A percentile compares a stretch with the other conserved stretches of the same genome.
These are phyloP conservation scores for Brachionus calyciflorus DNA, from an alignment of 1,140 invertebrate genomes.

Conservation along the genomic window DNA sequence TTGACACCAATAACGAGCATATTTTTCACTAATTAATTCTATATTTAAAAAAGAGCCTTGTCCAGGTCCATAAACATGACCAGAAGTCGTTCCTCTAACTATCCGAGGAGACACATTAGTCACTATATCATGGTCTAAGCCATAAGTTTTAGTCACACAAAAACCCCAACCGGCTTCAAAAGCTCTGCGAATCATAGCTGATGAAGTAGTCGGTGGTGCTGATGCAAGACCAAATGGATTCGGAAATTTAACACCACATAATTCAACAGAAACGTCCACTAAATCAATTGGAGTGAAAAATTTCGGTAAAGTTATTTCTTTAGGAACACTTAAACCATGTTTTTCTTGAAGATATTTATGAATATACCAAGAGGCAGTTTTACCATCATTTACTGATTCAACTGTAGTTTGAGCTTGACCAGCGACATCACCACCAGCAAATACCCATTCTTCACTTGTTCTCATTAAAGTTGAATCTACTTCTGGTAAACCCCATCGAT, in stretches of 20 bases:
- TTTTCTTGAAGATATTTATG: conserved; percentile 78
- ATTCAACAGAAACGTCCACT: conserved; percentile 83
- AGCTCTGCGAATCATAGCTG: conserved; percentile 87
- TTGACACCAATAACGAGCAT: conserved; percentile 82
- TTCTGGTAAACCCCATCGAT: conserved; percentile 72
- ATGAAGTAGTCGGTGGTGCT: conserved; percentile 87
- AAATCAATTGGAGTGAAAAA: conserved; percentile 87
- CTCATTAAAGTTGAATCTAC: conserved; percentile 75
- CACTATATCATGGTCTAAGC: conserved; percentile 88
- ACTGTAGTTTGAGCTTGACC: conserved; percentile 93
- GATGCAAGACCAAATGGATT: conserved; percentile 96
- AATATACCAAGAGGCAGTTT: conserved; percentile 91
- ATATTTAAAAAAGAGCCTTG: conserved; percentile 95
- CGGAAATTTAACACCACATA: conserved; percentile 87
- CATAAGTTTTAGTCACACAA: conserved; percentile 91
- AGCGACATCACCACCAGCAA: conserved; percentile 88
- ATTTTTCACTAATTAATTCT: conserved; percentile 96
- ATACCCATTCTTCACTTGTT: conserved; percentile 74
- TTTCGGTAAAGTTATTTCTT: conserved; percentile 74
- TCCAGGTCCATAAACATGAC: conserved; percentile 84
- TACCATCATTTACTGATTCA: conserved; percentile 96
- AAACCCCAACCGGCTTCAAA: conserved; percentile 96
- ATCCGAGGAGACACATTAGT: conserved; percentile 96
- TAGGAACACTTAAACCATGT: conserved; percentile 62
- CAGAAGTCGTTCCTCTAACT: conserved; percentile 83